A percentile compares a stretch with the other conserved stretches of the same genome.
These are phyloP conservation scores for Notolabrus celidotus DNA, from an alignment of 2,797 vertebrate species.

Conservation along the genomic window DNA sequence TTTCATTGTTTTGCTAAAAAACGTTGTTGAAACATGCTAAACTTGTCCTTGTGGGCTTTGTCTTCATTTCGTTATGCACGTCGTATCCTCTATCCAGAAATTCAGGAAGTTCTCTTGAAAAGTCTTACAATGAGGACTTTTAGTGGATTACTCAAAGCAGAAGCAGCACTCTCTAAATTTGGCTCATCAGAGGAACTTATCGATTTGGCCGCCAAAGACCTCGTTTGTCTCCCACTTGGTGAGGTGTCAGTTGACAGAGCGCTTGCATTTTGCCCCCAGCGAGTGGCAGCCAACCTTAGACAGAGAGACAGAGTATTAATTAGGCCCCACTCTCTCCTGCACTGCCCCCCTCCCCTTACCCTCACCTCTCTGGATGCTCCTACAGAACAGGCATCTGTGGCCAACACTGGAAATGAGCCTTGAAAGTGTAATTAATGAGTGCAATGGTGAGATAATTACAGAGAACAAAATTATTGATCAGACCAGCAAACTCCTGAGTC, in stretches of 20 bases:
- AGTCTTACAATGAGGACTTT: conserved; percentile 15
- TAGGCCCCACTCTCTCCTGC: conserved; percentile 47
- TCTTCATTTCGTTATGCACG: conserved; percentile 9
- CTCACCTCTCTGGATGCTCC: conserved; percentile 58
- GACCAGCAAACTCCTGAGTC: conserved; percentile 65
- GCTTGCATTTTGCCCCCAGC: conserved; percentile 63
- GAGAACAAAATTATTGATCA: conserved; percentile 82
- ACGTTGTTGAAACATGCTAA: too few relatives aligned
- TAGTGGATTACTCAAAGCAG: conserved; percentile 52
- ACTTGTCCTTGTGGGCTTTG: too few relatives aligned
- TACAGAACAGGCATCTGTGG: conserved; percentile 62
- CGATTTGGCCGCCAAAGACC: conserved; percentile 68
- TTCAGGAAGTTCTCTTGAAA: conserved; percentile 37
- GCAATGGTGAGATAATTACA: conserved; percentile 80
- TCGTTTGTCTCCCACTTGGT: conserved; percentile 72
- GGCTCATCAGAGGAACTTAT: conserved; percentile 68
- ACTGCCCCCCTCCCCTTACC: conserved; percentile 24
- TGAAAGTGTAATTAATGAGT: conserved; percentile 83
- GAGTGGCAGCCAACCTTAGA: conserved; percentile 70
- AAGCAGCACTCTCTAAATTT: conserved; percentile 60
- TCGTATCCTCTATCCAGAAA: conserved; percentile 13
- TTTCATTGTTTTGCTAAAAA: too few relatives aligned
- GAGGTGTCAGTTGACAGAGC: conserved; percentile 72
- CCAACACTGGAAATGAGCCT: conserved; percentile 80
- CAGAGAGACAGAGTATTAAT: conserved; percentile 75